Conservation (phyloP, 2,797 vertebrate species). For the Rhinatrema bivittatum region DNA sequence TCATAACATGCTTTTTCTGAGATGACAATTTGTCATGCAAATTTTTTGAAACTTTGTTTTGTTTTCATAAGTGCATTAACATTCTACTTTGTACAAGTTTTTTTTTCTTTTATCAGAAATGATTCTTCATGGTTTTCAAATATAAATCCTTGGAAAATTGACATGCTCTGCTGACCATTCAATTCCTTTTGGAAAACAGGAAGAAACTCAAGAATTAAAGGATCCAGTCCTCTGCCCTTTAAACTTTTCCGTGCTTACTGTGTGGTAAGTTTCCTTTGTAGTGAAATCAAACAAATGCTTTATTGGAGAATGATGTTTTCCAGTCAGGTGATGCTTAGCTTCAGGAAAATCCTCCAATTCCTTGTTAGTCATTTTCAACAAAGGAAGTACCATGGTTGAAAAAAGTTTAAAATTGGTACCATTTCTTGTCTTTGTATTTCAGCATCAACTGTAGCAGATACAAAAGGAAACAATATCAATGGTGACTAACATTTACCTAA, state of each 20-base stretch:
- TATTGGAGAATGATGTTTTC: constrained; percentile 46
- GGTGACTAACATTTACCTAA: too few relatives aligned
- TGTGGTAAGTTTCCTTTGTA: constrained; percentile 14
- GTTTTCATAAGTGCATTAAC: constrained; percentile 59
- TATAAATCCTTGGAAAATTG: constrained; percentile 44
- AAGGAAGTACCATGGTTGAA: too few relatives aligned
- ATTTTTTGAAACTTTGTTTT: too few relatives aligned
- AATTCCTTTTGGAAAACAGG: constrained; percentile 32
- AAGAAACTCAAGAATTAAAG: constrained; percentile 7
- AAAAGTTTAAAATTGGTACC: constrained; percentile 95
- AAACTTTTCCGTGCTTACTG: constrained; percentile 28
- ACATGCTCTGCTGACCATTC: constrained; percentile 49
- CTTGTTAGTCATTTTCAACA: too few relatives aligned
- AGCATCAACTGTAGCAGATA: constrained; percentile 84
- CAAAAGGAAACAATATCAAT: constrained; percentile 22
- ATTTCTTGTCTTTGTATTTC: constrained; percentile 98
- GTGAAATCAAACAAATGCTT: constrained; percentile 37
- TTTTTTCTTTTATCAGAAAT: constrained; percentile 44
- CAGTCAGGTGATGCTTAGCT: constrained; percentile 37
- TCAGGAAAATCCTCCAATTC: constrained; percentile 45
- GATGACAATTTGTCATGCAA: constrained; percentile 83
- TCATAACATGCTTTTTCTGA: constrained; percentile 72
- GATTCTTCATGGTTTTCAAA: constrained; percentile 48
- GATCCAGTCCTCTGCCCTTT: constrained; percentile 15
- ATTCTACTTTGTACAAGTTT: constrained; percentile 61